A percentile compares a stretch with the other conserved stretches of the same genome.
These are phyloP conservation scores for Coturnix japonica DNA, from an alignment of 2,113 vertebrate genomes.

Conservation along the genomic window DNA sequence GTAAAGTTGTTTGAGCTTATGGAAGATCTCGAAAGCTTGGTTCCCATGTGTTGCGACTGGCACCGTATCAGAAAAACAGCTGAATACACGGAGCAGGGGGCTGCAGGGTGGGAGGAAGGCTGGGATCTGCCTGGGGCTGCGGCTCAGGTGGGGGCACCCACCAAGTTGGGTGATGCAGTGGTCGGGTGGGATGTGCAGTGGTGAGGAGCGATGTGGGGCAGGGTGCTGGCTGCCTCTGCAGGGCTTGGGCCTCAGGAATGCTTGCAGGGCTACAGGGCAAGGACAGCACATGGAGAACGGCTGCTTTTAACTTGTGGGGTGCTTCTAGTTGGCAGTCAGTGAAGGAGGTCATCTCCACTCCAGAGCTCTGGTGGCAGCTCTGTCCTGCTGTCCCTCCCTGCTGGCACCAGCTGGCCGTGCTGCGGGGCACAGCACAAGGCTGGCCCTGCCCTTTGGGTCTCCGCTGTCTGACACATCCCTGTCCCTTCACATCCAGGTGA, in stretches of 20 bases:
- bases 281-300: too few relatives aligned
- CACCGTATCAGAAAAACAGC: conserved; percentile 61
- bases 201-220: neutral
- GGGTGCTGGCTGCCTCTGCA: fast-evolving
- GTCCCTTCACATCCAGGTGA: neutral
- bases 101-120: conserved; percentile 12
- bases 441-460: neutral
- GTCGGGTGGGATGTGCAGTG: fast-evolving
- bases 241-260: neutral
- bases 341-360: too few relatives aligned
- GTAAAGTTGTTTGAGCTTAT: conserved; percentile 57
- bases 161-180: neutral
- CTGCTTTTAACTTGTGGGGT: too few relatives aligned
- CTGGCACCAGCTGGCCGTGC: neutral
- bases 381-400: neutral
- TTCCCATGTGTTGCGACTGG: conserved; percentile 66
- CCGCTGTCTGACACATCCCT: neutral
- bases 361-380: neutral
- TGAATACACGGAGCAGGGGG: conserved; percentile 61
- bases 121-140: conserved; percentile 26
- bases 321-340: too few relatives aligned
- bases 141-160: neutral
- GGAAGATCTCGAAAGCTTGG: conserved; percentile 55
- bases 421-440: neutral
- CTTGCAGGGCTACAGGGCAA: neutral